phyloP scores from a whole-genome alignment of 2,888 invertebrate genomes.

The Deilephila elpenor region DNA sequence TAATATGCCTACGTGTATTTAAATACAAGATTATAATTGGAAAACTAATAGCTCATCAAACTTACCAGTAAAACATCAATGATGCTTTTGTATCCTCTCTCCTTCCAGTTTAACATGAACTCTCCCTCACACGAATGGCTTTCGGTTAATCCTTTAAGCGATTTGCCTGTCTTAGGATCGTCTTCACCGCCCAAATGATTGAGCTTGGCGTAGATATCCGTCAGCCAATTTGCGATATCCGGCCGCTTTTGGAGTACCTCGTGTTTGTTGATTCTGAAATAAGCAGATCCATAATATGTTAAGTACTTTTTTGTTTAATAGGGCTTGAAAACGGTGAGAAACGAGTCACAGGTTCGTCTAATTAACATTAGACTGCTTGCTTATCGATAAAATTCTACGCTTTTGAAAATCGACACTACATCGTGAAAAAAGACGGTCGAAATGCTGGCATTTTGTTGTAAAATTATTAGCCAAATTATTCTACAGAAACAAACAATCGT shows the following conservation, averaged over 20 bases:
- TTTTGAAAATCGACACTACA: no score
- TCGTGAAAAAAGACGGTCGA: no score
- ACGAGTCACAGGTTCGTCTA: no score
- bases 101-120: slow-evolving; percentile 89
- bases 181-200: slow-evolving; percentile 87
- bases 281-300: neutral
- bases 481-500: no score
- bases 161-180: slow-evolving; percentile 78
- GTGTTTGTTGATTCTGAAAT: slow-evolving; percentile 61
- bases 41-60: slow-evolving; percentile 18
- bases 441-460: no score
- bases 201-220: slow-evolving; percentile 87
- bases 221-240: slow-evolving; percentile 73
- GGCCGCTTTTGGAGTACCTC: slow-evolving; percentile 61
- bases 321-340: no score
- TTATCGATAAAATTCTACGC: no score
- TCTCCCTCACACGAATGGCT: slow-evolving; percentile 90
- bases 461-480: no score
- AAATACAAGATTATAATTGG: no score
- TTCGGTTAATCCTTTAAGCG: slow-evolving; percentile 85
- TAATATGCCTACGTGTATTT: no score
- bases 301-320: no score
- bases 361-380: no score
- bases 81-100: slow-evolving; percentile 87
- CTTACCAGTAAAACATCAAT: slow-evolving; percentile 88